These are phyloP conservation scores for Melanotaenia duboulayi DNA, from an alignment of 2,113 vertebrate species.

Conservation along the genomic window DNA sequence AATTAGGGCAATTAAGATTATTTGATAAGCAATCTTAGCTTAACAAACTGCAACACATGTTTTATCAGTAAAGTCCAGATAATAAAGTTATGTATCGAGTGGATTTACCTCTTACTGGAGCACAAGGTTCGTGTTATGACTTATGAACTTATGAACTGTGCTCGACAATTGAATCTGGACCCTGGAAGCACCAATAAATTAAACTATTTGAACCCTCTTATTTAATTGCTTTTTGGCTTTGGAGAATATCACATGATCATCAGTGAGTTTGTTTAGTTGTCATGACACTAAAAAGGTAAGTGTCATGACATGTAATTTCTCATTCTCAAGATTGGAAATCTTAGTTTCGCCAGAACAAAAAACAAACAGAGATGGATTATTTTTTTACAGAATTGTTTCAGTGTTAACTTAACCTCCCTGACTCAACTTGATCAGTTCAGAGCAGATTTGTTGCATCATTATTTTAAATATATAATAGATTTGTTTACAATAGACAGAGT, in stretches of 20 bases:
- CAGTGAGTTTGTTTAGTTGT: neutral
- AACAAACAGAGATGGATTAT: no score
- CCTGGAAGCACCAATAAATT: neutral
- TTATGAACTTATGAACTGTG: neutral
- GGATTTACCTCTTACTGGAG: neutral
- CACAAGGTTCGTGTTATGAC: neutral
- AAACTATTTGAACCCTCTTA: neutral
- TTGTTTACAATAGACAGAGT: no score
- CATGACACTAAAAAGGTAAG: no score
- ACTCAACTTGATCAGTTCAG: no score
- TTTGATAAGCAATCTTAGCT: slow-evolving; percentile 4
- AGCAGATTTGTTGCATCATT: no score
- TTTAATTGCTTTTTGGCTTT: neutral
- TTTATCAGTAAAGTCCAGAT: neutral
- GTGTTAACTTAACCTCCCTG: no score
- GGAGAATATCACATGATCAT: neutral
- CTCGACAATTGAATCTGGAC: neutral
- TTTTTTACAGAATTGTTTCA: no score
- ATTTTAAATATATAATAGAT: no score
- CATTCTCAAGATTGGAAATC: no score
- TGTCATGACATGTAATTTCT: no score
- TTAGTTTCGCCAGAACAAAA: no score
- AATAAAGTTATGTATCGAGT: neutral
- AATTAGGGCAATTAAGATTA: slow-evolving; percentile 14
- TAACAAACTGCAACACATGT: neutral